A percentile compares a stretch with the other conserved stretches of the same genome.
phyloP scores from a whole-genome alignment of 2,888 invertebrate genomes.

The Troglohyphantes excavatus region DNA sequence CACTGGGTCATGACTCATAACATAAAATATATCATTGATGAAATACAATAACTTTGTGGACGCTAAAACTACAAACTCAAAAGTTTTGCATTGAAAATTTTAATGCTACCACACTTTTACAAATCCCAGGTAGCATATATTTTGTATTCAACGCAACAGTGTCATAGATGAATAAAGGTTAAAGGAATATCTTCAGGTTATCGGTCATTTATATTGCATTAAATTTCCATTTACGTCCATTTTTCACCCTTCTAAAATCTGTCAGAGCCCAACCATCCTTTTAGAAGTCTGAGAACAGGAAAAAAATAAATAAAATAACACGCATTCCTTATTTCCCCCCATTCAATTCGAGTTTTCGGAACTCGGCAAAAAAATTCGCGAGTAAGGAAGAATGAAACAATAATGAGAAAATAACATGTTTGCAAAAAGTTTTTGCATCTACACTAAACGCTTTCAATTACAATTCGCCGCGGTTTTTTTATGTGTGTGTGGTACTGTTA shows the following conservation, averaged over 20 bases:
- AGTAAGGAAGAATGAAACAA: neutral
- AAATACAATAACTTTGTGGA: too few relatives aligned
- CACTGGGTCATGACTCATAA: too few relatives aligned
- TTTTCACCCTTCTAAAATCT: neutral
- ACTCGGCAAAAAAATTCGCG: neutral
- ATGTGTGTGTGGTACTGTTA: neutral
- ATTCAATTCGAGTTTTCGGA: neutral
- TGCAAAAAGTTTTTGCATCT: neutral
- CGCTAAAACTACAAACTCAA: too few relatives aligned
- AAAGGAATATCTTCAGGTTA: neutral
- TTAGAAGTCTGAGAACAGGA: neutral
- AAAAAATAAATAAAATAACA: neutral
- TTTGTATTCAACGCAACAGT: neutral
- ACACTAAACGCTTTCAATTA: neutral
- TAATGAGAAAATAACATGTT: constrained; percentile 5
- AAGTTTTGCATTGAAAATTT: too few relatives aligned
- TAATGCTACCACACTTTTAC: too few relatives aligned
- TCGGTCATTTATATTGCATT: constrained; percentile 31
- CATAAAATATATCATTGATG: too few relatives aligned
- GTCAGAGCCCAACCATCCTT: neutral
- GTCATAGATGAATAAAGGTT: neutral
- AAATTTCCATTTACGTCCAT: constrained; percentile 24
- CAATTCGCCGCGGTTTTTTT: neutral
- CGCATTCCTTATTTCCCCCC: neutral
- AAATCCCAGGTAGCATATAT: neutral